Conservation (phyloP, 1,140 invertebrate species). For the Drosophila saltans region DNA sequence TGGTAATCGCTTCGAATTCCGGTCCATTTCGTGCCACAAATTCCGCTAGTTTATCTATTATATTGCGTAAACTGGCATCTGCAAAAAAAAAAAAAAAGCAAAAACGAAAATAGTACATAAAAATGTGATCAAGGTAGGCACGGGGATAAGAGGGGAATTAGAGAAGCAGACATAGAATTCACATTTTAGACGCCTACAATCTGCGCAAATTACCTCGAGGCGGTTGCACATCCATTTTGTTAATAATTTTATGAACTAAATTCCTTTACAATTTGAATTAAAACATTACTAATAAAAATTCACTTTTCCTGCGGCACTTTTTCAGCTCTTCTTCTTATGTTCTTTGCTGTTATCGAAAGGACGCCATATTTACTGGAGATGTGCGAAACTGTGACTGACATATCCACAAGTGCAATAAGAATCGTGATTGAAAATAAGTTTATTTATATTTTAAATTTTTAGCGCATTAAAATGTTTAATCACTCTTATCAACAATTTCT, state of each 20-base stretch:
- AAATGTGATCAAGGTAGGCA: slow-evolving; percentile 23
- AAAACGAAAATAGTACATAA: slow-evolving; percentile 24
- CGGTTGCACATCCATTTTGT: slow-evolving; percentile 65
- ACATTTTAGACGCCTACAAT: not conserved
- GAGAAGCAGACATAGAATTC: not conserved
- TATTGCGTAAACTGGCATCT: slow-evolving; percentile 87
- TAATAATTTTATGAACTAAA: slow-evolving; percentile 43
- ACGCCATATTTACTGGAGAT: slow-evolving; percentile 18
- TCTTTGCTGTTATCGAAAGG: slow-evolving; percentile 12
- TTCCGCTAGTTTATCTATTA: slow-evolving; percentile 98
- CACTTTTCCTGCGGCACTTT: slow-evolving; percentile 53
- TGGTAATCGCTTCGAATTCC: slow-evolving; percentile 99
- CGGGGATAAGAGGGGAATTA: not conserved
- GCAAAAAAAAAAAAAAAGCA: slow-evolving; percentile 26
- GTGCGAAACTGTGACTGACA: slow-evolving; percentile 6
- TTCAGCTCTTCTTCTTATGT: slow-evolving; percentile 25
- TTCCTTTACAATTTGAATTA: slow-evolving; percentile 37
- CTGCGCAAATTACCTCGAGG: slow-evolving; percentile 46
- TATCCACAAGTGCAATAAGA: not conserved
- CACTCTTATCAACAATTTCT: too few relatives aligned
- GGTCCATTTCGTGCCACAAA: slow-evolving; percentile 99
- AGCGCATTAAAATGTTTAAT: too few relatives aligned
- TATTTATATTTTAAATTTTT: too few relatives aligned
- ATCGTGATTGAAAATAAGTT: too few relatives aligned
- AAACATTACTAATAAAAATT: slow-evolving; percentile 50